These are phyloP conservation scores for Bellardia bayeri DNA, from an alignment of 2,888 invertebrate genomes.

Conservation along the genomic window DNA sequence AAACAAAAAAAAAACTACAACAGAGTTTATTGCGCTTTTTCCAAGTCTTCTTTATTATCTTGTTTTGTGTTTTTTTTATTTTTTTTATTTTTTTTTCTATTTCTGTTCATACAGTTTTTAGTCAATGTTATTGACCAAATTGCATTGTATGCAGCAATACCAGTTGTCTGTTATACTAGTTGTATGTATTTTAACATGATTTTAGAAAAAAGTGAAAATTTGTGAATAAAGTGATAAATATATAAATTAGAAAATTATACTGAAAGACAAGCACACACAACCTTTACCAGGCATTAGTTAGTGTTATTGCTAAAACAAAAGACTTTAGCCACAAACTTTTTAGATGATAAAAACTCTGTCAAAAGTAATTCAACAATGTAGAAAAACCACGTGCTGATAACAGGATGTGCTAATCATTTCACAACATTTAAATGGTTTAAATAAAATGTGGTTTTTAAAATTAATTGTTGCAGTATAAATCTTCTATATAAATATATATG, in stretches of 20 bases:
- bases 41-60: slow-evolving; percentile 47
- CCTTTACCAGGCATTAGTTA: neutral
- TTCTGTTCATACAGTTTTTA: slow-evolving; percentile 3
- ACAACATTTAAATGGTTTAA: too few relatives aligned
- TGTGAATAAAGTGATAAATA: slow-evolving; percentile 18
- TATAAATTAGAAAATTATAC: slow-evolving; percentile 47
- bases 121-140: slow-evolving; percentile 69
- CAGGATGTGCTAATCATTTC: slow-evolving; percentile 15
- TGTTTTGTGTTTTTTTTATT: slow-evolving; percentile 21
- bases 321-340: slow-evolving; percentile 46
- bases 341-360: neutral
- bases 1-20: neutral
- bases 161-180: slow-evolving; percentile 30
- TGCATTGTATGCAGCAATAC: slow-evolving; percentile 31
- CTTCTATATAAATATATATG: too few relatives aligned
- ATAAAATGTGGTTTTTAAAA: too few relatives aligned
- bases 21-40: slow-evolving; percentile 70
- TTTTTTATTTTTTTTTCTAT: slow-evolving; percentile 5
- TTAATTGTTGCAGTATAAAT: too few relatives aligned
- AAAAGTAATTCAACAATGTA: neutral
- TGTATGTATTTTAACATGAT: slow-evolving; percentile 21
- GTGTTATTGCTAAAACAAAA: slow-evolving; percentile 30
- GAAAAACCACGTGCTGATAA: slow-evolving; percentile 33
- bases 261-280: slow-evolving; percentile 4
- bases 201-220: slow-evolving; percentile 57